These are phyloP conservation scores for Pseudomugil gertrudae DNA, from an alignment of 2,797 vertebrate species.

Conservation along the genomic window DNA sequence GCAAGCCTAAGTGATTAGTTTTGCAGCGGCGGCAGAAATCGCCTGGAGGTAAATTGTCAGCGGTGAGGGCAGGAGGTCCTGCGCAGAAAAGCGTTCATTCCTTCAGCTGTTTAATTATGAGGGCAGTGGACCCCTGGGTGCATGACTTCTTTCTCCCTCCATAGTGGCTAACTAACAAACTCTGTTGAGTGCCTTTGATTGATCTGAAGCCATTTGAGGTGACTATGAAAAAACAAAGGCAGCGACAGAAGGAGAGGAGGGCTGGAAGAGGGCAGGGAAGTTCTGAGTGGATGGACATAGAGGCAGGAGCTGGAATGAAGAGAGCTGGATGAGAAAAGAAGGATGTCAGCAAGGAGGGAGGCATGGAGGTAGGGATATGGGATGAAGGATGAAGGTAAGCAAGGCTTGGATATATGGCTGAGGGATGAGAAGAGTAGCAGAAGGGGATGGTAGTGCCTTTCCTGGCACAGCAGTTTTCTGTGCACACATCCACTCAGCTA, in stretches of 20 bases:
- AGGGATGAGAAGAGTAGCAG: constrained; percentile 29
- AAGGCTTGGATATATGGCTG: constrained; percentile 43
- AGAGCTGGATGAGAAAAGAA: constrained; percentile 11
- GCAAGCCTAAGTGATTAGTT: constrained; percentile 75
- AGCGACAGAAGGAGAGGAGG: constrained; percentile 36
- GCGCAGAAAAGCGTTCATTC: constrained; percentile 61
- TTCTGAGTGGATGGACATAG: constrained; percentile 21
- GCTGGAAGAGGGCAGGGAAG: background rate
- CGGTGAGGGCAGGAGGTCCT: constrained; percentile 49
- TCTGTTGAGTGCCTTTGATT: constrained; percentile 69
- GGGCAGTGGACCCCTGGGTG: constrained; percentile 60
- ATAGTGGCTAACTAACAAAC: constrained; percentile 70
- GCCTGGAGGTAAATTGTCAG: constrained; percentile 59
- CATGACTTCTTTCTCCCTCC: constrained; percentile 56
- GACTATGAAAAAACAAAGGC: constrained; percentile 67
- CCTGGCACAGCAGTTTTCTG: constrained; percentile 53
- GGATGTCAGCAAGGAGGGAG: constrained; percentile 29
- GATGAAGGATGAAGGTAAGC: constrained; percentile 51
- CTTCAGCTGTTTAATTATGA: constrained; percentile 75
- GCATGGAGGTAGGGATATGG: constrained; percentile 20
- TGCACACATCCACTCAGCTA: constrained; percentile 27
- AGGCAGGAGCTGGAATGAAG: background rate
- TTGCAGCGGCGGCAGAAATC: constrained; percentile 44
- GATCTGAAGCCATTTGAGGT: constrained; percentile 66
- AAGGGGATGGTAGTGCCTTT: constrained; percentile 32